Evolutionary conservation across 1,140 invertebrate genomes (phyloP).

Genomic region (Octopus bimaculoides): DNA sequence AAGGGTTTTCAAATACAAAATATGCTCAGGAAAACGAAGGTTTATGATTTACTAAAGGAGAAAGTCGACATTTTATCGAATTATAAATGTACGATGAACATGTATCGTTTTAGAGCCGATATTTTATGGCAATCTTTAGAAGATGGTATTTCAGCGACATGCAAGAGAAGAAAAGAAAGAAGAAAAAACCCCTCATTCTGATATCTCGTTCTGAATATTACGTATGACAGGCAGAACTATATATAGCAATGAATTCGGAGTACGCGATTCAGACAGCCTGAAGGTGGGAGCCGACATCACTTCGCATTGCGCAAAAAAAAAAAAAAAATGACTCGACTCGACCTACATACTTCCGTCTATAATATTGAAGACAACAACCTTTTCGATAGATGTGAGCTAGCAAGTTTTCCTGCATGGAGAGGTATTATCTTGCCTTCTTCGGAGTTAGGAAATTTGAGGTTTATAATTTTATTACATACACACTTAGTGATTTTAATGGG

Average conservation of each 20-base stretch:
- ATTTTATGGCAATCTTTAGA: too few relatives aligned
- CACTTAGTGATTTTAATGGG: too few relatives aligned
- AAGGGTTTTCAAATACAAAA: too few relatives aligned
- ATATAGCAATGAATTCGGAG: constrained; percentile 10
- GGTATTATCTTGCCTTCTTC: constrained; percentile 27
- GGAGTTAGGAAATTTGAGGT: neutral
- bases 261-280: neutral
- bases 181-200: neutral
- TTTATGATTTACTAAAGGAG: too few relatives aligned
- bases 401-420: constrained; percentile 46
- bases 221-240: neutral
- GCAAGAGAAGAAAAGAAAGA: too few relatives aligned
- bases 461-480: too few relatives aligned
- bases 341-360: constrained; percentile 46
- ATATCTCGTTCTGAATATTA: neutral
- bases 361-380: constrained; percentile 42
- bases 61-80: too few relatives aligned
- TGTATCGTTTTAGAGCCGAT: too few relatives aligned
- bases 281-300: constrained; percentile 9
- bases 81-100: too few relatives aligned
- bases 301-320: constrained; percentile 9
- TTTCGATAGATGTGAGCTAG: constrained; percentile 39
- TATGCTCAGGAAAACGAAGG: too few relatives aligned
- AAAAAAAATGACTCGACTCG: constrained; percentile 46
- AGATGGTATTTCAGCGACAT: too few relatives aligned